phyloP scores from a whole-genome alignment of 1,140 invertebrate genomes.

The Pseudomyrmex dendroicus region DNA sequence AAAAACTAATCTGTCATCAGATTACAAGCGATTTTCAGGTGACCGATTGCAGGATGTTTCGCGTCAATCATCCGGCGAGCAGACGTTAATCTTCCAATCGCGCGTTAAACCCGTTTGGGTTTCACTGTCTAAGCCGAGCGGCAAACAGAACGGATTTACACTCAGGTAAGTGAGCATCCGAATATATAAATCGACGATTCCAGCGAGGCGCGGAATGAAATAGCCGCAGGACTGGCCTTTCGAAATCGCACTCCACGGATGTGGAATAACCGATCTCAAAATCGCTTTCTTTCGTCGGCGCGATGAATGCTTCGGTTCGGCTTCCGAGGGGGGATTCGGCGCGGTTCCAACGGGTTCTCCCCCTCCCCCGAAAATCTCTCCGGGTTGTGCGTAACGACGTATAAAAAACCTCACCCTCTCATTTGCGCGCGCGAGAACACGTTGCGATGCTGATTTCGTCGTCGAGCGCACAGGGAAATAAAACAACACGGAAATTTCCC shows the following conservation, averaged over 20 bases:
- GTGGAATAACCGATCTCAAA: conserved; percentile 13
- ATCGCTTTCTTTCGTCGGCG: neutral
- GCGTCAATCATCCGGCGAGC: neutral
- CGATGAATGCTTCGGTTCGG: neutral
- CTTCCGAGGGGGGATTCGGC: neutral
- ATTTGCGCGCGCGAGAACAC: conserved; percentile 3
- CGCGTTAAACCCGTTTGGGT: conserved; percentile 18
- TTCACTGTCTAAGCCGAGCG: neutral
- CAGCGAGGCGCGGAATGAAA: neutral
- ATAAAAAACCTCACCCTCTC: conserved; percentile 21
- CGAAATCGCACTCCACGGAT: neutral
- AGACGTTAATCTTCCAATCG: conserved; percentile 41
- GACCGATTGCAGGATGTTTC: conserved; percentile 37
- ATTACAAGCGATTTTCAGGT: conserved; percentile 21
- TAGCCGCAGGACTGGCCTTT: neutral
- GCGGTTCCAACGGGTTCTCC: too few relatives aligned
- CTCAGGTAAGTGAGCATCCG: conserved; percentile 25
- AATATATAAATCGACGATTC: conserved; percentile 29
- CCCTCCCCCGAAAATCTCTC: too few relatives aligned
- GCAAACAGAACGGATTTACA: conserved; percentile 35
- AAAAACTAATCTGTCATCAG: conserved; percentile 6
- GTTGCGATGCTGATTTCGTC: conserved; percentile 15
- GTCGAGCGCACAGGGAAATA: neutral
- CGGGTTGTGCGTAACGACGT: neutral
- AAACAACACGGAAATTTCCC: neutral